phyloP scores from a whole-genome alignment of 1,140 invertebrate species.

The Lycorma delicatula region DNA sequence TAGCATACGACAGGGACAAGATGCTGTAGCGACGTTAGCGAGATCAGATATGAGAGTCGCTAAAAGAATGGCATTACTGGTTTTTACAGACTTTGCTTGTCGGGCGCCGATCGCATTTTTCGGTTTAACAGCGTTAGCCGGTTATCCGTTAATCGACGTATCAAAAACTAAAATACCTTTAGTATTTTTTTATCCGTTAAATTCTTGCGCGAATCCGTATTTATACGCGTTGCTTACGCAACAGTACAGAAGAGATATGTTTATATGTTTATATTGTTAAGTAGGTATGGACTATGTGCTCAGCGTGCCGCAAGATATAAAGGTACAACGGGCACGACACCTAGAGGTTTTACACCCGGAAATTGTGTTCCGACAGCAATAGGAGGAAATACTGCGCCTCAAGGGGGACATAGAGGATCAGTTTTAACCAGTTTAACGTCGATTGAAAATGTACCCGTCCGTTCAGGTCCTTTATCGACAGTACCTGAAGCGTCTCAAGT shows the following conservation, averaged over 20 bases:
- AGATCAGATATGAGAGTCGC: slow-evolving; percentile 59
- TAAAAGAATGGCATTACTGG: slow-evolving; percentile 53
- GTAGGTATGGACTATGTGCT: slow-evolving; percentile 26
- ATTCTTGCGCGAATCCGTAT: slow-evolving; percentile 54
- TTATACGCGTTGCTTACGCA: slow-evolving; percentile 55
- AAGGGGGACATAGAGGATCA: not conserved
- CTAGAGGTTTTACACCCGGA: not conserved
- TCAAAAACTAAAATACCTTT: slow-evolving; percentile 38
- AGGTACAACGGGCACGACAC: not conserved
- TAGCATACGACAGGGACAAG: slow-evolving; percentile 37
- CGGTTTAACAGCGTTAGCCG: slow-evolving; percentile 49
- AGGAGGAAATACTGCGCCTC: not conserved
- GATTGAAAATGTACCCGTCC: not conserved
- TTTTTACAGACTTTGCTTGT: slow-evolving; percentile 55
- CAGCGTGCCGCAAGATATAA: slow-evolving; percentile 24
- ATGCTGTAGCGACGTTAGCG: slow-evolving; percentile 42
- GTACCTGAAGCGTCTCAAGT: not conserved
- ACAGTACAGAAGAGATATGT: slow-evolving; percentile 49
- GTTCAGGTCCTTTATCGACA: not conserved
- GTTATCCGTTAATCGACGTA: slow-evolving; percentile 49
- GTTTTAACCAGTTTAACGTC: not conserved
- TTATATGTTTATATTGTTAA: slow-evolving; percentile 43
- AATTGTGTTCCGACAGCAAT: not conserved
- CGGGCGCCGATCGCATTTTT: slow-evolving; percentile 51
- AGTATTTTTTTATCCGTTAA: slow-evolving; percentile 54